phyloP scores from a whole-genome alignment of 2,113 vertebrate species.

The Mugil cephalus region DNA sequence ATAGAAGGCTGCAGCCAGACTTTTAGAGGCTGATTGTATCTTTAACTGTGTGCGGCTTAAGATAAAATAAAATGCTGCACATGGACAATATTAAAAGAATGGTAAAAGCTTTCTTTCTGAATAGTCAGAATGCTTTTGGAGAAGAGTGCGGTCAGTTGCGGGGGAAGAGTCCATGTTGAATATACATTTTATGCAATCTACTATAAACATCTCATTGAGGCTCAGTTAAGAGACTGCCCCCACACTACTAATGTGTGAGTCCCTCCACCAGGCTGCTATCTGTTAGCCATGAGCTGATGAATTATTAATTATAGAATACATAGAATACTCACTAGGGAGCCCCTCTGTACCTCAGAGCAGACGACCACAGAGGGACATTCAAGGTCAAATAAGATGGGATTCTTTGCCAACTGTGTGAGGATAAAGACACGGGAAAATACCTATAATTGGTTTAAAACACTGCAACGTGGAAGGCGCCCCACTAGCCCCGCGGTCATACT shows the following conservation, averaged over 20 bases:
- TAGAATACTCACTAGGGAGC: conserved; percentile 76
- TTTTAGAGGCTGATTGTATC: no score
- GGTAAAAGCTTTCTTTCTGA: background rate
- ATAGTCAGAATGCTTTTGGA: background rate
- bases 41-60: background rate
- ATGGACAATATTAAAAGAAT: background rate
- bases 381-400: conserved; percentile 85
- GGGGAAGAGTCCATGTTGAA: conserved; percentile 7
- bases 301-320: conserved; percentile 86
- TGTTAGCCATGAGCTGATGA: conserved; percentile 78
- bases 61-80: background rate
- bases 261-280: conserved; percentile 70
- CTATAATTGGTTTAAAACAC: conserved; percentile 84
- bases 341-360: conserved; percentile 67
- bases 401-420: conserved; percentile 69
- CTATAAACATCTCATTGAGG: conserved; percentile 63
- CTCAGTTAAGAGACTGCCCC: conserved; percentile 60
- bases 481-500: conserved; percentile 76
- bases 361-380: conserved; percentile 77
- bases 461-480: conserved; percentile 66
- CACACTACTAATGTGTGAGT: conserved; percentile 63
- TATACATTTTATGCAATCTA: conserved; percentile 51
- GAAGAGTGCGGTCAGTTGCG: background rate
- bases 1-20: no score
- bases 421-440: conserved; percentile 78